Percentiles rank a stretch among this genome's conserved stretches.
Conservation (phyloP, 2,797 vertebrate species). For the Stomatorhinus walkeri region DNA sequence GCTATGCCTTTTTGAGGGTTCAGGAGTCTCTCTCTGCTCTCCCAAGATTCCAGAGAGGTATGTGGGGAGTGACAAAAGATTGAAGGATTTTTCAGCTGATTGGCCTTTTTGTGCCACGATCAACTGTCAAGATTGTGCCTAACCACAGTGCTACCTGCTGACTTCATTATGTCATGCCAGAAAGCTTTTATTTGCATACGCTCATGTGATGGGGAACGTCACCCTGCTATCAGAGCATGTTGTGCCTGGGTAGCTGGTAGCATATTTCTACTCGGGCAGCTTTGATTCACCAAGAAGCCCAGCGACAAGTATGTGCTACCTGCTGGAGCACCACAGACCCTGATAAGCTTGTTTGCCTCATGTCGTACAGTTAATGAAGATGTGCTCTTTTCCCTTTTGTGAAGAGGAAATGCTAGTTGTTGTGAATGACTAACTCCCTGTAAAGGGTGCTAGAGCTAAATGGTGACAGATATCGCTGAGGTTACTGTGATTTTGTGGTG, state of each 20-base stretch:
- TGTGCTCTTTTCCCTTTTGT: neutral
- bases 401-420: neutral
- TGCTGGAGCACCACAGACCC: neutral
- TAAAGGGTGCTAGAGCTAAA: neutral
- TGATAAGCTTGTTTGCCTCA: neutral
- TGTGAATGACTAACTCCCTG: neutral
- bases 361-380: neutral
- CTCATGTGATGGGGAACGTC: neutral
- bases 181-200: neutral
- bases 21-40: neutral
- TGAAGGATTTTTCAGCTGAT: neutral
- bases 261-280: neutral
- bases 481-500: neutral
- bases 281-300: neutral
- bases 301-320: neutral
- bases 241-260: neutral
- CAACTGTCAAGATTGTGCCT: neutral
- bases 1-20: neutral
- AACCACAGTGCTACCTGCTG: neutral
- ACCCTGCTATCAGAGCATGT: neutral
- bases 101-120: neutral
- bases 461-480: neutral
- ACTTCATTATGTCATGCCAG: neutral
- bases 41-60: neutral
- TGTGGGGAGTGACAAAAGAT: neutral